Conservation (phyloP, 2,113 vertebrate genomes). For the Buteo buteo region DNA sequence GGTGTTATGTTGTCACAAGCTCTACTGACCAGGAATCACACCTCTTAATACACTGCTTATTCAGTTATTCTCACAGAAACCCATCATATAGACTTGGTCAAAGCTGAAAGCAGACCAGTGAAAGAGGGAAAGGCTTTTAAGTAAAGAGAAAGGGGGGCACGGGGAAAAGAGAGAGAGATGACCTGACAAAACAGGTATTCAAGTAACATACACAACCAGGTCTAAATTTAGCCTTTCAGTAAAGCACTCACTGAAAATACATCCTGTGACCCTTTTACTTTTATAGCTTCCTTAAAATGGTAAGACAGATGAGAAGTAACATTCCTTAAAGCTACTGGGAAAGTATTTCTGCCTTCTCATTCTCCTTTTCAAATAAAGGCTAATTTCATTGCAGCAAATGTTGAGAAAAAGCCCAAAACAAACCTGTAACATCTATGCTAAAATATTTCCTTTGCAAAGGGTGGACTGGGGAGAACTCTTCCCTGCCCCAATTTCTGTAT, state of each 20-base stretch:
- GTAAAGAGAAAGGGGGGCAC: background rate
- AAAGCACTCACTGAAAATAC: background rate
- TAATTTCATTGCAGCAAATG: background rate
- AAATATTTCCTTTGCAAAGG: background rate
- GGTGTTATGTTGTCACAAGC: background rate
- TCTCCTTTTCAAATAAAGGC: background rate
- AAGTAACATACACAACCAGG: background rate
- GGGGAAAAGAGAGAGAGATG: rapidly evolving
- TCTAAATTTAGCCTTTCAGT: background rate
- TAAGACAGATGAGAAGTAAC: background rate
- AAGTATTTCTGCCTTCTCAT: background rate
- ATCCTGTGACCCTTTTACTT: background rate
- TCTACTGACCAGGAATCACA: background rate
- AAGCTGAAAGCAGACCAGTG: background rate
- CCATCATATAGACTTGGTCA: background rate
- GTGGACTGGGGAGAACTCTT: background rate
- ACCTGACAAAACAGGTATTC: background rate
- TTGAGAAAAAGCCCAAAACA: background rate
- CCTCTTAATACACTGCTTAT: background rate
- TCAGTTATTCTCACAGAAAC: background rate
- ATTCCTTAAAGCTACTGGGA: background rate
- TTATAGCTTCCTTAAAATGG: background rate
- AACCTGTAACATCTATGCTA: background rate
- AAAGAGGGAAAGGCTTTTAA: background rate
- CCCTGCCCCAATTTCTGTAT: background rate